phyloP scores from a whole-genome alignment of 2,113 vertebrate species.

The Gnathonemus longibarbis region DNA sequence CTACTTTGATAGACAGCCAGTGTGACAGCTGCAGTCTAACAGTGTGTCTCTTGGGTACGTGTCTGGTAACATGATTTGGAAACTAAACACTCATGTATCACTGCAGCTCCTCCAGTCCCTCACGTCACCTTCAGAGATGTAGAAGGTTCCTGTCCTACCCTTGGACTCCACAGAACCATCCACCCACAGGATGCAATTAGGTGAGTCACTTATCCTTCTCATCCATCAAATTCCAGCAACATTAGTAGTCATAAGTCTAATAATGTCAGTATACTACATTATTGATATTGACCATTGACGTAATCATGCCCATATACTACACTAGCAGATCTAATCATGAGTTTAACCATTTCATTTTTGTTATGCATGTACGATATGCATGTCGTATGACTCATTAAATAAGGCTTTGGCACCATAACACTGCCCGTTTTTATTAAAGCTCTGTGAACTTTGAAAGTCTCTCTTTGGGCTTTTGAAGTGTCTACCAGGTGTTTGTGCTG shows the following conservation, averaged over 20 bases:
- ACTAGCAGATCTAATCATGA: background rate
- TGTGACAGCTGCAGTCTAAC: background rate
- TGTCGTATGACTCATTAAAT: background rate
- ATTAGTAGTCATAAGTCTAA: background rate
- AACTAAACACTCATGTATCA: background rate
- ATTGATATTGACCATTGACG: background rate
- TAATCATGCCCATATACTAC: background rate
- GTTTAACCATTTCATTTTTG: background rate
- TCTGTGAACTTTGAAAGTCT: background rate
- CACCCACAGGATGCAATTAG: slow-evolving; percentile 75
- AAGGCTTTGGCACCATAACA: background rate
- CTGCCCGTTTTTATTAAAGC: background rate
- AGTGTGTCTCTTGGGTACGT: background rate
- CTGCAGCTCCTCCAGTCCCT: slow-evolving; percentile 67
- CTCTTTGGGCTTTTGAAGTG: slow-evolving; percentile 56
- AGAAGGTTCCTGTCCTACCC: slow-evolving; percentile 54
- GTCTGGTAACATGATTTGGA: background rate
- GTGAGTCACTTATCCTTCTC: slow-evolving; percentile 45
- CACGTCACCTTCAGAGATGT: slow-evolving; percentile 63
- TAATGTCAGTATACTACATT: background rate
- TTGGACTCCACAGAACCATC: slow-evolving; percentile 62
- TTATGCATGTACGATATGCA: background rate
- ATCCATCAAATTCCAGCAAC: background rate
- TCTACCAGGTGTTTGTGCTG: slow-evolving; percentile 86
- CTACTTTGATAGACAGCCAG: background rate